Evolutionary conservation across 2,888 invertebrate genomes (phyloP).

Genomic region (Galeopsomyia nigrocyanea): DNA sequence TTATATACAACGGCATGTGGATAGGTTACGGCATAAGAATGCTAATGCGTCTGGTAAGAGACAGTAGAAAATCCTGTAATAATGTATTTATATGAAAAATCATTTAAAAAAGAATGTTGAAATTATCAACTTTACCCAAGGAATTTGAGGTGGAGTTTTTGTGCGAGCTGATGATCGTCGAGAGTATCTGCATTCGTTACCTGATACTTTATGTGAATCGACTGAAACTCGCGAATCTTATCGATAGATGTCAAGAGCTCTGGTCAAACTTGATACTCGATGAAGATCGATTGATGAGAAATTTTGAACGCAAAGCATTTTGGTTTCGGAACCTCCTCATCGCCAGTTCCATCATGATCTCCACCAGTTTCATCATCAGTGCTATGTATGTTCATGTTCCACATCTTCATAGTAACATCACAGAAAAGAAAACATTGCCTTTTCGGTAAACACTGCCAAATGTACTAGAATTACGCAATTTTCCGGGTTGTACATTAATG

Average conservation of each 20-base stretch:
- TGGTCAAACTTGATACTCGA: not conserved
- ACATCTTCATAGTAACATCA: too few species aligned
- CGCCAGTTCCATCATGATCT: too few species aligned
- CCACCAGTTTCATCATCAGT: too few species aligned
- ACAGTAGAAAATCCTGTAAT: too few species aligned
- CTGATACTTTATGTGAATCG: not conserved
- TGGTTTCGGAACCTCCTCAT: not conserved
- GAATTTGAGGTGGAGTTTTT: not conserved
- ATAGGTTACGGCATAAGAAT: not conserved
- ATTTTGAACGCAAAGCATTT: not conserved
- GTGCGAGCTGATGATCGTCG: not conserved
- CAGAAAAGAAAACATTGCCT: not conserved
- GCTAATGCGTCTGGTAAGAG: too few species aligned
- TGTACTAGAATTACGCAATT: not conserved
- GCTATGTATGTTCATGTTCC: too few species aligned
- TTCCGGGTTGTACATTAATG: not conserved
- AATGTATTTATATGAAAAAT: too few species aligned
- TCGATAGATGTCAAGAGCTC: not conserved
- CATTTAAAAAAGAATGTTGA: too few species aligned
- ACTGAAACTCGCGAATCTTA: not conserved
- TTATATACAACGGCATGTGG: slow-evolving; percentile 8
- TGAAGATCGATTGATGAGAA: not conserved
- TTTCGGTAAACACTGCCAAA: not conserved
- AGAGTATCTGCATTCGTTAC: not conserved
- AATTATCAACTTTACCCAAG: too few species aligned